Conservation (phyloP, 2,113 vertebrate genomes). For the Lutjanus erythropterus region DNA sequence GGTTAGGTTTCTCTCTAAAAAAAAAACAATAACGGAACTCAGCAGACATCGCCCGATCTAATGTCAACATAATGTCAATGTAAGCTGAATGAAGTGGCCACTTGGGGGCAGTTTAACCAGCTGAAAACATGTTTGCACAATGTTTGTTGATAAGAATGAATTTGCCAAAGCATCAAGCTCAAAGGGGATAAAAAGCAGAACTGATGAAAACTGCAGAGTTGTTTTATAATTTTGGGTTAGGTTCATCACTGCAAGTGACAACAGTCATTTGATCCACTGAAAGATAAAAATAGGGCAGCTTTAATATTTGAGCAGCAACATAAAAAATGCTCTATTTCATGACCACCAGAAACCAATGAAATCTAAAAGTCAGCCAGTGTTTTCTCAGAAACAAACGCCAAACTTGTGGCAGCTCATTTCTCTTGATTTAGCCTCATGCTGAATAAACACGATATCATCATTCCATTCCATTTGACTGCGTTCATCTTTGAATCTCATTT, state of each 20-base stretch:
- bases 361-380: background rate
- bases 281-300: background rate
- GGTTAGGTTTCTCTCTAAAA: too few relatives aligned
- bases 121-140: too few relatives aligned
- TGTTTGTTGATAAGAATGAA: background rate
- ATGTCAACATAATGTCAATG: too few relatives aligned
- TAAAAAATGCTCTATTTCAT: conserved; percentile 4
- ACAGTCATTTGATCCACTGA: background rate
- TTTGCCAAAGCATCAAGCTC: background rate
- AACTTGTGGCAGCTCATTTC: conserved; percentile 45
- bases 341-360: conserved; percentile 11
- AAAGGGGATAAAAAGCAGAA: background rate
- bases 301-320: conserved; percentile 9
- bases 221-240: background rate
- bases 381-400: conserved; percentile 18
- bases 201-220: background rate
- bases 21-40: too few relatives aligned
- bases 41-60: too few relatives aligned
- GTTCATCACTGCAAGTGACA: background rate
- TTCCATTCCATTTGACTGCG: conserved; percentile 20
- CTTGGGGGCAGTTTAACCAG: background rate
- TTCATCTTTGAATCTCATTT: conserved; percentile 51
- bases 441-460: conserved; percentile 48
- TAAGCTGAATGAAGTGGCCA: too few relatives aligned
- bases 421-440: conserved; percentile 49